Base-by-base conservation (phyloP, 2,888 invertebrate genomes). In the Drosophila putrida region DNA sequence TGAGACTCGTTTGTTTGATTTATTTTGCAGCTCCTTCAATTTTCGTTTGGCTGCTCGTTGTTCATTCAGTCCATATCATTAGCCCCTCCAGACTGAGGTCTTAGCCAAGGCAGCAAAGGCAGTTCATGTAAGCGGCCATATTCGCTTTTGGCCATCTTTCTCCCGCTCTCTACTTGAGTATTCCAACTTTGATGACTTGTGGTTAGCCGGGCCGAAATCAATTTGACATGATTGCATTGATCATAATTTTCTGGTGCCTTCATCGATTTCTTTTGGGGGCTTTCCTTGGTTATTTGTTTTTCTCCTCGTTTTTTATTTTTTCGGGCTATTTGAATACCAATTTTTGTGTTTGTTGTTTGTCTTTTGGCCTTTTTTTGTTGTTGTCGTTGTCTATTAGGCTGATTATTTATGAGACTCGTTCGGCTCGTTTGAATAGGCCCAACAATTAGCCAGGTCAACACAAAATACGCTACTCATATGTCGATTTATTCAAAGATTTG, bases 141-240 rank as follows among this genome's bases (percentile, higher is more conserved):
- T 28, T 28, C 28, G 31, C 39, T 64, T 41, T 66, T 50, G 69
- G 62, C n/a, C 58, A 59, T 13, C n/a, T 58, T 31, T 13, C 31
- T 13, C 47, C 44, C 59, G 55, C 38, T 43, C 25, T 6, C 43
- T 11, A 1, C 39, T 6, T 4, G 39, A 39, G 4, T 25, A 54
- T 51, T 55, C 31, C 57, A 38, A 10, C 49, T 47, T 55, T 61
- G 38, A 31, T 61, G 46, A 38, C 44, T 59, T 72, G 80, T 57
- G 75, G 74, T 71, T 68, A 46, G 47, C 35, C 46, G 46, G 47
- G 20, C 61, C 66, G 64, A 81, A 86, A 86, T 85, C 86, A 88
- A 88, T 85, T 85, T 88, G 86, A 85, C 88, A 83, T 88, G 85
- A 85, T 86, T 86, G 88, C 83, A 80, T 74, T 83, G 88, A 86